Evolutionary conservation across 2,888 invertebrate genomes (phyloP), one percentile per base, ranked within the genome.

Genomic region (Pseudoips prasinana): DNA sequence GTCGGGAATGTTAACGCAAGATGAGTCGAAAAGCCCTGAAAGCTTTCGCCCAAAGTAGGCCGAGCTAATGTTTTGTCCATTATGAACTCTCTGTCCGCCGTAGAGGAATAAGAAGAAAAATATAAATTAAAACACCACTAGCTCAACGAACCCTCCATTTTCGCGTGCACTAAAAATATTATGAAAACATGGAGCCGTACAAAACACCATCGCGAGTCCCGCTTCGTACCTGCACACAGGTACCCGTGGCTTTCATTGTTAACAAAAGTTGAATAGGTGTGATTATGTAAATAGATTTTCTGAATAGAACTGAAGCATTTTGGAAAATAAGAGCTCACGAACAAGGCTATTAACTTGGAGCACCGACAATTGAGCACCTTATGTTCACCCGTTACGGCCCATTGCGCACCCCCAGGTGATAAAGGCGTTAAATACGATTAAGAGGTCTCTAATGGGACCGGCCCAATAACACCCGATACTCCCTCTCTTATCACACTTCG

Each of bases 391-490:
- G 70, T 62, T 64, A 69, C 74, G 65, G 66, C 52, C 67, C 80
- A 84, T 80, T 80, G 76, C 74, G 57, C 79, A 77, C 83, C 78
- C 56, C 72, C 77, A 83, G 84, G 85, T 84, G 80, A 78, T 84
- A 80, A 81, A 78, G 71, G 74, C 80, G 73, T 75, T 86, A 82
- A 83, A 82, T 79, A 73, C 81, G 80, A 82, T 86, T 83, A 85
- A 79, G 72, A 77, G 72, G 69, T 70, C 73, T 73, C 74, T 75
- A 80, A 81, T 77, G 78, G 69, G 63, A 63, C 69, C 73, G 53
- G 60, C 68, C 74, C 71, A 73, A 73, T 76, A 79, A 73, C 72
- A 69, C 72, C 77, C 73, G 61, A 73, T 77, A 74, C 71, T 68
- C 69, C 64, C 64, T 73, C n/a, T n/a, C 74, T 78, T 79, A 84